Evolutionary conservation across 2,888 invertebrate species (phyloP), one percentile per base, ranked within the genome.

Genomic region (Sinelater perroti): DNA sequence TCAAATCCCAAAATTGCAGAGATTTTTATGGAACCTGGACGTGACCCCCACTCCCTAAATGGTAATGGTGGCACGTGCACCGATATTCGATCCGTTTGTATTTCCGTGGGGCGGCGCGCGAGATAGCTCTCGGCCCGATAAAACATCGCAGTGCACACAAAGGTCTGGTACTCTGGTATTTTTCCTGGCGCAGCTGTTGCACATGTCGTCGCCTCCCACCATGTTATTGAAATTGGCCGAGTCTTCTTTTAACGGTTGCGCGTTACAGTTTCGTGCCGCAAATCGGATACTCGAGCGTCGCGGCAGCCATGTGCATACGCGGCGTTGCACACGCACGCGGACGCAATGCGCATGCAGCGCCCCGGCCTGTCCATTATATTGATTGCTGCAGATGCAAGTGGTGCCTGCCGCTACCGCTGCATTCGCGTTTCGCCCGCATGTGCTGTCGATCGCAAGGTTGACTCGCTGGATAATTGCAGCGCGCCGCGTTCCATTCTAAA

Each of bases 361-460:
- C 50, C 56, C 50, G 50, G 56, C 44, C 24, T 33, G 21, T 24
- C 31, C 36, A 10, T 26, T 47, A 63, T 67, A 70, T 68, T 64
- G 70, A 68, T 70, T 70, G 68, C 66, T 67, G 67, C 70, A 67
- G 67, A 68, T 69, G 69, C 68, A 56, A 49, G 44, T 35, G 38
- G 36, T 33, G 36, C 36, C 33, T 36, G 35, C 53, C 50, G n/a
- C n/a, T n/a, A n/a, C n/a, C 60, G 62, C 60, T 52, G 61, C 55
- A 56, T 61, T 50, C 57, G 59, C 57, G 40, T 24, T 40, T 56
- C 53, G 56, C 56, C 60, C 63, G 63, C 67, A 67, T 64, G 63
- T 49, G 63, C 14, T 64, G 61, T 58, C 56, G 58, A 51, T 61
- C 45, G 44, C 58, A 61, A 61, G 53, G 60, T 59, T 58, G 47